phyloP scores from a whole-genome alignment of 2,888 invertebrate species.

The Eupithecia inturbata region DNA sequence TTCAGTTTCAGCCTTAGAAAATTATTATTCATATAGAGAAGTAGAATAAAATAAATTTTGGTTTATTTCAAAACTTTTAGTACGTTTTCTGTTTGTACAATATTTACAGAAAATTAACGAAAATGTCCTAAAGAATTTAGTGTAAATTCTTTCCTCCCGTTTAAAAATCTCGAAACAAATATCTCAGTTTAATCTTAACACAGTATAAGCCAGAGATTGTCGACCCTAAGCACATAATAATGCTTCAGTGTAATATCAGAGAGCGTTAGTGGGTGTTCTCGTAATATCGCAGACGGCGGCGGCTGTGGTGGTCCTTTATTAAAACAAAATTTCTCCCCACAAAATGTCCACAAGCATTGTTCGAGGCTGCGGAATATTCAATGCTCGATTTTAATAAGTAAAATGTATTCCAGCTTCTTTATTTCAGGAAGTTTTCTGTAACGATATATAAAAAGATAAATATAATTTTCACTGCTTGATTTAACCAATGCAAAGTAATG shows the following conservation, averaged over 20 bases:
- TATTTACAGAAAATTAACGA: neutral
- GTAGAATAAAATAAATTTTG: too few relatives aligned
- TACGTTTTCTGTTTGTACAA: too few relatives aligned
- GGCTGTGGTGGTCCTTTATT: conserved; percentile 80
- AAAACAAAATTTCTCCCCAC: conserved; percentile 81
- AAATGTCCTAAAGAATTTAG: neutral
- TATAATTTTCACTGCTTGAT: neutral
- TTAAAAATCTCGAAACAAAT: conserved; percentile 34
- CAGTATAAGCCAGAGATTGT: conserved; percentile 68
- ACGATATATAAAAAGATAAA: neutral
- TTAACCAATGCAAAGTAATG: too few relatives aligned
- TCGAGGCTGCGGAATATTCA: conserved; percentile 51
- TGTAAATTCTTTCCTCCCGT: conserved; percentile 2
- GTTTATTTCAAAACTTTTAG: too few relatives aligned
- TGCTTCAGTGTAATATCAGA: conserved; percentile 78
- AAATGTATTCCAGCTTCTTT: conserved; percentile 49
- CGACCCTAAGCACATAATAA: conserved; percentile 78
- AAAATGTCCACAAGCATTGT: conserved; percentile 73
- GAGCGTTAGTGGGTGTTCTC: conserved; percentile 80
- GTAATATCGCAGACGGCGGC: conserved; percentile 77
- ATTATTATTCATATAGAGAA: too few relatives aligned
- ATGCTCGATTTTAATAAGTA: conserved; percentile 56
- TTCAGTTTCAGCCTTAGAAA: too few relatives aligned
- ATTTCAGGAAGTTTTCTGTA: neutral
- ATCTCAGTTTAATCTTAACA: conserved; percentile 55